A percentile compares a stretch with the other conserved stretches of the same genome.
Conservation (phyloP, 2,113 vertebrate species). For the Myotis yumanensis region DNA sequence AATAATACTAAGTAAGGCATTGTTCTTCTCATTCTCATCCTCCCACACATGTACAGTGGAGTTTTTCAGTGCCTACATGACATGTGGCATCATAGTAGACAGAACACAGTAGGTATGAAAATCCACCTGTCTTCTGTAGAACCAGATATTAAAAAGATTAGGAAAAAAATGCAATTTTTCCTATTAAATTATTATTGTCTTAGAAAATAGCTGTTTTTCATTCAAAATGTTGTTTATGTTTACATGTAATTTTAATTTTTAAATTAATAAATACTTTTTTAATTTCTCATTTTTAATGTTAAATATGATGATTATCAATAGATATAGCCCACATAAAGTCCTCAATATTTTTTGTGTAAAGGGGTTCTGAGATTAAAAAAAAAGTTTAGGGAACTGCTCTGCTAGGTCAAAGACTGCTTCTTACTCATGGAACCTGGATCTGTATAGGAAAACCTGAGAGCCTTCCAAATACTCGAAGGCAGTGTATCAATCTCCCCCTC, state of each 20-base stretch:
- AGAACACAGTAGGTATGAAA: not conserved
- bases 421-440: not conserved
- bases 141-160: not conserved
- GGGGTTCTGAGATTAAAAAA: not conserved
- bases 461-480: not conserved
- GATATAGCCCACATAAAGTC: not conserved
- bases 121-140: not conserved
- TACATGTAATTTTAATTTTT: not conserved
- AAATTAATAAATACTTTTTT: not conserved
- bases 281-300: slow-evolving; percentile 18
- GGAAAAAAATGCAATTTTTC: not conserved
- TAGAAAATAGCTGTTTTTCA: slow-evolving; percentile 6
- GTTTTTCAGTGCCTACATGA: not conserved
- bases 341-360: not conserved
- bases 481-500: not conserved
- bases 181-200: slow-evolving; percentile 28
- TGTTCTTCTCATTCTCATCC: not conserved
- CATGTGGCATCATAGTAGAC: not conserved
- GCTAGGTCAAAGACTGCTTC: not conserved
- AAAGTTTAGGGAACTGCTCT: not conserved
- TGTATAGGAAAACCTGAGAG: not conserved
- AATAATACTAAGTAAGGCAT: not conserved
- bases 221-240: not conserved
- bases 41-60: not conserved
- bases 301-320: slow-evolving; percentile 1